Evolutionary conservation across 2,888 invertebrate species (phyloP).

Genomic region (Cheilosia impressa): DNA sequence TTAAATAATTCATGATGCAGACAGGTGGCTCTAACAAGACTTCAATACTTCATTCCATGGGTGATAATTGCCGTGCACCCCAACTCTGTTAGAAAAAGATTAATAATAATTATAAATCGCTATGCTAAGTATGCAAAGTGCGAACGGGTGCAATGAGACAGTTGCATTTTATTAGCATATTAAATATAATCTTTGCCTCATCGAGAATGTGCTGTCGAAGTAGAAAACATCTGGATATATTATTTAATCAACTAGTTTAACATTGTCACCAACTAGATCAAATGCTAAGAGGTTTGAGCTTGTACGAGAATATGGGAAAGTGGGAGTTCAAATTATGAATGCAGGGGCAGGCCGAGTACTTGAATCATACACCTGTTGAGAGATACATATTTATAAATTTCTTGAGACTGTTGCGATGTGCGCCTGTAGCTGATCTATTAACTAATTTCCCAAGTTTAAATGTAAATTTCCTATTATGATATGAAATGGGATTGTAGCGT

Average conservation of each 20-base stretch:
- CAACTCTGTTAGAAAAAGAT: conserved; percentile 3
- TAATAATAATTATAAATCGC: conserved; percentile 17
- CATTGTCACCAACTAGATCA: conserved; percentile 37
- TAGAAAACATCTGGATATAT: conserved; percentile 62
- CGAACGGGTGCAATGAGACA: conserved; percentile 61
- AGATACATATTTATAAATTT: conserved; percentile 20
- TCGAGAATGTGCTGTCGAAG: not conserved
- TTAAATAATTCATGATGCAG: conserved; percentile 62
- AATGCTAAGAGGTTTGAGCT: conserved; percentile 44
- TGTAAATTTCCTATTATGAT: conserved; percentile 38
- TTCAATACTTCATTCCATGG: not conserved
- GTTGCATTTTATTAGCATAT: conserved; percentile 57
- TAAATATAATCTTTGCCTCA: conserved; percentile 33
- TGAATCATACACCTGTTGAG: conserved; percentile 49
- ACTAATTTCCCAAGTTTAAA: conserved; percentile 43
- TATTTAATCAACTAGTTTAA: conserved; percentile 60
- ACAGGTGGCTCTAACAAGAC: conserved; percentile 64
- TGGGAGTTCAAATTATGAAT: conserved; percentile 53
- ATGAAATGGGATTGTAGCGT: conserved; percentile 7
- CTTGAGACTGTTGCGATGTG: conserved; percentile 55
- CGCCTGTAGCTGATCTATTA: conserved; percentile 20
- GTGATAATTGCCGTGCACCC: conserved; percentile 11
- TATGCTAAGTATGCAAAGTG: conserved; percentile 19
- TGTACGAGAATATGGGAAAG: conserved; percentile 37
- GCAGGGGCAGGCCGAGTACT: conserved; percentile 1